These are phyloP conservation scores for Diglossa cyanea DNA, from an alignment of 2,797 vertebrate species.

Conservation along the genomic window DNA sequence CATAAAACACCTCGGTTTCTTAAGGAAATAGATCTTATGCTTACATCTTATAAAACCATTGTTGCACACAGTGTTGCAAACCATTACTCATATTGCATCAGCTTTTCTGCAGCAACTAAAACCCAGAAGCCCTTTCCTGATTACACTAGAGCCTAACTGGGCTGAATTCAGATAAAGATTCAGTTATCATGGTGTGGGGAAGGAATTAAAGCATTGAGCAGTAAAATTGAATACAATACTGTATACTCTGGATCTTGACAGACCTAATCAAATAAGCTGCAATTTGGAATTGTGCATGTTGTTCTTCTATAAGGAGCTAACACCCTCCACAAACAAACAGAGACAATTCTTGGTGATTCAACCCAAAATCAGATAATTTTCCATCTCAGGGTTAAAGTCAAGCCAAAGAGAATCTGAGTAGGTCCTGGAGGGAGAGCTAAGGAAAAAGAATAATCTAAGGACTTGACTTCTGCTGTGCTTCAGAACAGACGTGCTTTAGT, in stretches of 20 bases:
- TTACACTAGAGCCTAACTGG: background rate
- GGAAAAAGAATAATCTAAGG: background rate
- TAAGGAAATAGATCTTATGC: background rate
- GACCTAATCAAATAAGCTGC: background rate
- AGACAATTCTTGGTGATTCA: background rate
- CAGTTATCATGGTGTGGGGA: rapidly evolving
- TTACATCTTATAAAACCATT: background rate
- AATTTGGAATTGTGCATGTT: background rate
- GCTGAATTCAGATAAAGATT: background rate
- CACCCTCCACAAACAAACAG: background rate
- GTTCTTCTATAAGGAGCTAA: background rate
- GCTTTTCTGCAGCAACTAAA: background rate
- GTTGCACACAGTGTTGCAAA: background rate
- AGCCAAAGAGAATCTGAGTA: background rate
- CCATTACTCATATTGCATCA: background rate
- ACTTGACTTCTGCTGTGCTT: background rate
- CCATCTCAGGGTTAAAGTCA: background rate
- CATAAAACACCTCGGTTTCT: background rate
- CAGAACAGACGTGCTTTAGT: background rate
- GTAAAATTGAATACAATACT: background rate
- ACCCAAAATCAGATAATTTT: background rate
- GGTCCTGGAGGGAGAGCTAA: background rate
- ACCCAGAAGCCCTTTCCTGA: background rate
- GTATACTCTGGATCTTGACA: background rate
- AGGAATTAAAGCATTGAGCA: background rate